Conservation (phyloP, 2,888 invertebrate species). For the Leptinotarsa rubiginosa region DNA sequence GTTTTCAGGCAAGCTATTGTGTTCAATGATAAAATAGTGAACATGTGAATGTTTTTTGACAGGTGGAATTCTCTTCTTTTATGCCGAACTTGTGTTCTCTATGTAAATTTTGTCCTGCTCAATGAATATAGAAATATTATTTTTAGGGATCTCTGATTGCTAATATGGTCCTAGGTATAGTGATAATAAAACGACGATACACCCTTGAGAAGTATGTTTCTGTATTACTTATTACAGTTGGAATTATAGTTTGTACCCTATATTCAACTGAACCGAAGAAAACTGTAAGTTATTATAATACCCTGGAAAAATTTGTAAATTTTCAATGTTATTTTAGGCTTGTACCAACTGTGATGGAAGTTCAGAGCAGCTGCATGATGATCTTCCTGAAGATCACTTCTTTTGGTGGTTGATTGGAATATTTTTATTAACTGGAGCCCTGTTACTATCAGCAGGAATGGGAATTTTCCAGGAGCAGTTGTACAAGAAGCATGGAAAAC, state of each 20-base stretch:
- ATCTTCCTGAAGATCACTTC: constrained; percentile 65
- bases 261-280: constrained; percentile 75
- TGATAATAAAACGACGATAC: constrained; percentile 88
- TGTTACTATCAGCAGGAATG: constrained; percentile 94
- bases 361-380: background rate
- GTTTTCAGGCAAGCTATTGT: too few relatives aligned
- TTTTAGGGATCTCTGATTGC: constrained; percentile 93
- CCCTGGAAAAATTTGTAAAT: background rate
- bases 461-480: constrained; percentile 91
- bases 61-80: too few relatives aligned
- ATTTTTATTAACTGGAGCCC: constrained; percentile 83
- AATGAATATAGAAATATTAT: too few relatives aligned
- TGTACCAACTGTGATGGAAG: constrained; percentile 62
- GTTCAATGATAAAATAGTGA: too few relatives aligned
- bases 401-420: constrained; percentile 81
- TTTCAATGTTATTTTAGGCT: constrained; percentile 41
- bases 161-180: constrained; percentile 94
- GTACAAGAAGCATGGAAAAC: constrained; percentile 87
- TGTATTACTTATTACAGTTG: constrained; percentile 91
- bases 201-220: constrained; percentile 88
- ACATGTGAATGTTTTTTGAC: too few relatives aligned
- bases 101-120: too few relatives aligned
- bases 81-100: too few relatives aligned
- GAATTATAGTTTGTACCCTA: constrained; percentile 91
- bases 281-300: constrained; percentile 50